Base-by-base conservation (phyloP, 1,140 invertebrate species). In the Aphelenchoides fujianensis region DNA sequence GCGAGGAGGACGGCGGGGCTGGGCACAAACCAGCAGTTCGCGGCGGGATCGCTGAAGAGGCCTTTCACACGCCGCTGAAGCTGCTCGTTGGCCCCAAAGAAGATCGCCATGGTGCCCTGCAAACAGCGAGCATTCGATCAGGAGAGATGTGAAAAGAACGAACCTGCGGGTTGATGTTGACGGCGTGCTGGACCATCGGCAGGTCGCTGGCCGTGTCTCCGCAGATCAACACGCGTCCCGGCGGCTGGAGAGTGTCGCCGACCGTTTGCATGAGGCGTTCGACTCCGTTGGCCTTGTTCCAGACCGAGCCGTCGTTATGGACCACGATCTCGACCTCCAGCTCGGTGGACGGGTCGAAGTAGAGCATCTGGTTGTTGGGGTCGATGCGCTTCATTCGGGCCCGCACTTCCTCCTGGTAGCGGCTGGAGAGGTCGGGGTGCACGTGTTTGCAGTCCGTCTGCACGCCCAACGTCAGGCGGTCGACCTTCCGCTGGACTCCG, bases 271-370 rank as follows among this genome's bases (percentile, higher is more conserved):
- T 71, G 19, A 83, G 27, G 12, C 75, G 57, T 16, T 67, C 74
- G n/a, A 83, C 76, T 35, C 81, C 81, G 68, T 83, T 64, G 16
- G 82, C 80, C 61, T 83, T 84, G 64, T 84, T 83, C 82, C 82
- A 84, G 16, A 84, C 55, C 19, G 59, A 55, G 19, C 74, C 80
- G 55, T 79, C 73, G 48, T 71, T 76, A 31, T 78, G 54, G 9
- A 81, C 81, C 23, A 84, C 82, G 23, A 83, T 76, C 71, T 83
- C 81, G 3, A 83, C 77, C 73, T 83, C 81, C 2, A 83, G 62
- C 19, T 79, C 74, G 0, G 79, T 82, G 30, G 81, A 80, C 3
- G 80, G 74, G 52, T 84, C 81, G 59, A 84, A 80, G 27, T 79
- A 68, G 2, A 83, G 72, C 53, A 79, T 71, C 73, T 82, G 34